A percentile compares a stretch with the other conserved stretches of the same genome.
Conservation (phyloP, 1,140 invertebrate species). For the Choristoneura fumiferana region DNA sequence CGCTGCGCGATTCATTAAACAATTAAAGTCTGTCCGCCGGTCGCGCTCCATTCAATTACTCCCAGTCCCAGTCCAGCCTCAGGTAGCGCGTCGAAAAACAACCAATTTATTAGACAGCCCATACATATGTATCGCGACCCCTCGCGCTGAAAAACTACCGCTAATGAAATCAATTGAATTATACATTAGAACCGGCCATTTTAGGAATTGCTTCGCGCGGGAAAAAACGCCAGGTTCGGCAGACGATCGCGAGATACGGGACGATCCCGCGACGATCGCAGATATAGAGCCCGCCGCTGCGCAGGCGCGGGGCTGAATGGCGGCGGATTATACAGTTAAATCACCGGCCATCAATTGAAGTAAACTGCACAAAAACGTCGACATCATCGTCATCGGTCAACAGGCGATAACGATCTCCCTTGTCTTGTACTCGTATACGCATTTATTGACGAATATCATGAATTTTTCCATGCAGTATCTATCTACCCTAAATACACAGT, state of each 20-base stretch:
- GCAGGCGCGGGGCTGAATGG: not conserved
- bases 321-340: not conserved
- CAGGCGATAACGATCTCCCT: no score
- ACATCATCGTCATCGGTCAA: no score
- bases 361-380: not conserved
- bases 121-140: slow-evolving; percentile 57
- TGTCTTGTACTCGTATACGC: no score
- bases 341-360: not conserved
- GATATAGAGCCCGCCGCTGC: not conserved
- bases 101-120: slow-evolving; percentile 51
- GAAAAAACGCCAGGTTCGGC: slow-evolving; percentile 28
- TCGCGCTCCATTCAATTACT: no score
- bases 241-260: not conserved
- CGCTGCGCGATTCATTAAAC: no score
- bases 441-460: no score
- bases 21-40: no score
- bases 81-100: not conserved
- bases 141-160: slow-evolving; percentile 56
- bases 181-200: slow-evolving; percentile 57
- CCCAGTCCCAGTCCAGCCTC: not conserved
- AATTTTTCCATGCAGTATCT: no score
- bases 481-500: no score
- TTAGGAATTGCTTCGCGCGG: slow-evolving; percentile 38
- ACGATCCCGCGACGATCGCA: not conserved
- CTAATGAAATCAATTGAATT: slow-evolving; percentile 65